A percentile compares a stretch with the other conserved stretches of the same genome.
Conservation (phyloP, 2,113 vertebrate genomes). For the Aptenodytes forsteri region DNA sequence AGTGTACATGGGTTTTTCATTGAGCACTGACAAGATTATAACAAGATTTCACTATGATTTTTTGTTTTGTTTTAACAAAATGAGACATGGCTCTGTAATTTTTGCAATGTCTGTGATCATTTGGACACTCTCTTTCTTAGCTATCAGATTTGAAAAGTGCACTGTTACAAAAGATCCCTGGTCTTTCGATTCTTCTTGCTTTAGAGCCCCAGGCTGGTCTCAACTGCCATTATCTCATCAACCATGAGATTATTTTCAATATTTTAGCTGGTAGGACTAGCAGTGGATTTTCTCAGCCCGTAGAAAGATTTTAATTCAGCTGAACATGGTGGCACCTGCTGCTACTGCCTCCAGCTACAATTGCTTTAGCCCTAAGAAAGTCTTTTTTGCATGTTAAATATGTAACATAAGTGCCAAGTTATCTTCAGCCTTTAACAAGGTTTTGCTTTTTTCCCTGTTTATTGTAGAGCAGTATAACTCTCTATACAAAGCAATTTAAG, state of each 20-base stretch:
- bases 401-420: not conserved
- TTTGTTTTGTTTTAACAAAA: not conserved
- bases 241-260: slow-evolving; percentile 5
- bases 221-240: not conserved
- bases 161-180: not conserved
- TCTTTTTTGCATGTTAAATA: slow-evolving; percentile 34
- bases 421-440: not conserved
- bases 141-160: not conserved
- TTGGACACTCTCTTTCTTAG: not conserved
- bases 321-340: slow-evolving; percentile 10
- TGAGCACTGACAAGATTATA: not conserved
- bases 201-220: not conserved
- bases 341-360: not conserved
- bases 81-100: not conserved
- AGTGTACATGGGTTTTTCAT: not conserved
- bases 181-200: not conserved
- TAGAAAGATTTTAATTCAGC: slow-evolving; percentile 28
- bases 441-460: not conserved
- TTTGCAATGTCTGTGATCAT: not conserved
- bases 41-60: not conserved
- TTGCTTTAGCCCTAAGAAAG: slow-evolving; percentile 3
- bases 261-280: slow-evolving; percentile 19
- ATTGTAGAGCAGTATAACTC: not conserved
- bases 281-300: not conserved
- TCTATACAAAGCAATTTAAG: not conserved